Conservation (phyloP, 2,888 invertebrate species). For the Drosophila sordidula region DNA sequence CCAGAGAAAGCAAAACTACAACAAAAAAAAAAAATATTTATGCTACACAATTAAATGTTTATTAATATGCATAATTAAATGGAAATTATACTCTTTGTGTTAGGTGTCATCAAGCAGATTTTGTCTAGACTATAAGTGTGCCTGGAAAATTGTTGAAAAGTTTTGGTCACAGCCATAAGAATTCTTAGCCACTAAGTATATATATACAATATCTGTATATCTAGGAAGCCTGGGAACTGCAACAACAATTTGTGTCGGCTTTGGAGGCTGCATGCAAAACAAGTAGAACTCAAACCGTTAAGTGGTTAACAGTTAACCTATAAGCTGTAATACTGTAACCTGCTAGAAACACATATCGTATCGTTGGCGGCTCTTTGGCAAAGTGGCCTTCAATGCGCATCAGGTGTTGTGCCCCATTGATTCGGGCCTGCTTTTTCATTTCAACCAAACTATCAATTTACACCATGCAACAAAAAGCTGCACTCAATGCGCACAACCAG, state of each 20-base stretch:
- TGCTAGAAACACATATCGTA: slow-evolving; percentile 19
- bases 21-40: neutral
- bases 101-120: slow-evolving; percentile 47
- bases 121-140: slow-evolving; percentile 50
- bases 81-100: slow-evolving; percentile 42
- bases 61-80: slow-evolving; percentile 26
- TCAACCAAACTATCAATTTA: slow-evolving; percentile 11
- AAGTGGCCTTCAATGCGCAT: slow-evolving; percentile 76
- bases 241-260: slow-evolving; percentile 47
- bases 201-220: neutral
- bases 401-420: slow-evolving; percentile 78
- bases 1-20: slow-evolving; percentile 9
- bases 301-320: slow-evolving; percentile 7
- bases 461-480: slow-evolving; percentile 53
- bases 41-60: slow-evolving; percentile 29
- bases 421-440: slow-evolving; percentile 55
- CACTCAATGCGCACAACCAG: slow-evolving; percentile 78
- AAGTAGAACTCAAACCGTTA: slow-evolving; percentile 1
- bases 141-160: slow-evolving; percentile 46
- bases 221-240: neutral
- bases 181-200: neutral
- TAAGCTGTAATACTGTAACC: slow-evolving; percentile 11
- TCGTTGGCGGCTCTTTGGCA: slow-evolving; percentile 48
- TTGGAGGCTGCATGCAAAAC: slow-evolving; percentile 77
- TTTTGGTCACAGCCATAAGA: slow-evolving; percentile 4